These are phyloP conservation scores for Brevipalpus yothersi DNA, from an alignment of 1,140 invertebrate genomes.

Conservation along the genomic window DNA sequence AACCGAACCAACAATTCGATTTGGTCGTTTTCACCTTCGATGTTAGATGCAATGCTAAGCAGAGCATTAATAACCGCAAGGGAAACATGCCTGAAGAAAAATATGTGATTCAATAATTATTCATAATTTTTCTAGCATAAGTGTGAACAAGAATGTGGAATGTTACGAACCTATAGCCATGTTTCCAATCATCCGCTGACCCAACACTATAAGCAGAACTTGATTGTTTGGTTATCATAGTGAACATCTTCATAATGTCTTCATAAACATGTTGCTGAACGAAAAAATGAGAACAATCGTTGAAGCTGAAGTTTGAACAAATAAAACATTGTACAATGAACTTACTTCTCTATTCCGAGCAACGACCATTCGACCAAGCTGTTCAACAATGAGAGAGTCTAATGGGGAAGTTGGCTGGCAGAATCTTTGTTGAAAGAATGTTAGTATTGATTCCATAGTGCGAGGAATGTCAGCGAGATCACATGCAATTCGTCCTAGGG, in stretches of 20 bases:
- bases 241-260: constrained; percentile 94
- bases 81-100: constrained; percentile 49
- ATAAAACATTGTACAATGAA: neutral
- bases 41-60: constrained; percentile 75
- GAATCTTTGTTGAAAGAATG: constrained; percentile 89
- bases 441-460: constrained; percentile 76
- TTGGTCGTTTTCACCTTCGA: constrained; percentile 61
- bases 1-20: constrained; percentile 62
- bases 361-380: constrained; percentile 88
- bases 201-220: constrained; percentile 49
- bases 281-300: neutral
- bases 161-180: constrained; percentile 31
- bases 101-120: constrained; percentile 7
- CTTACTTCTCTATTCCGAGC: constrained; percentile 45
- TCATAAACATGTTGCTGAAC: constrained; percentile 47
- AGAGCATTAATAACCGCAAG: constrained; percentile 79
- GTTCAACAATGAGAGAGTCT: constrained; percentile 83
- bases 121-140: constrained; percentile 1
- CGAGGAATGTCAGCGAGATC: constrained; percentile 67
- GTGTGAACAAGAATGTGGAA: neutral
- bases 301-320: neutral
- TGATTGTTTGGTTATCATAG: constrained; percentile 72
- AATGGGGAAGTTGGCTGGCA: constrained; percentile 58
- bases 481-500: constrained; percentile 87
- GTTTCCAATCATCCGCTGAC: constrained; percentile 20